Base-by-base conservation (phyloP, 2,888 invertebrate genomes). In the Drosophila neonasuta region DNA sequence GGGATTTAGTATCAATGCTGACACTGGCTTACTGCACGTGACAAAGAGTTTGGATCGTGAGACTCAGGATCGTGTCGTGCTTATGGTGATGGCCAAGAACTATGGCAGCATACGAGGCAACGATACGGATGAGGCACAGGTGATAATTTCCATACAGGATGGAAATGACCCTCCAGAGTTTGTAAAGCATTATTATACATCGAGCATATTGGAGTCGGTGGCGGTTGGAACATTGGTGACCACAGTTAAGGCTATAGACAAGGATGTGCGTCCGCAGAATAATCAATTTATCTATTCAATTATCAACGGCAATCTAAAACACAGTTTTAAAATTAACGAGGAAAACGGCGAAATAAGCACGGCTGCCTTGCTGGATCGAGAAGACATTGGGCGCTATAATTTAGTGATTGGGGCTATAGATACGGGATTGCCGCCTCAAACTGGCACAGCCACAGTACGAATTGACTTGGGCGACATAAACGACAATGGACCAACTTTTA, bases 81-180 rank as follows among this genome's bases (percentile, higher is more conserved):
- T 98, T 9, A 97, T 97, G 0, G 97, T 98, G 0, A 93, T 98
- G 92, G 98, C 98, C 0, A 99, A 99, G 91, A 99, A 99, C 89
- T 94, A 95, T 52, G 98, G 98, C 11, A 96, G 97, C 15, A 97
- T 99, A 77, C 93, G 95, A 41, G 98, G 98, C 3, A 97, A 98
- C 89, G 98, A 98, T 87, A 98, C 97, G 0, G 98, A 97, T 88
- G 97, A 97, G 91, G 98, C 98, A 3, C 97, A 97, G 91, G 96
- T 99, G 0, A 96, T 97, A 50, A 95, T 99, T 70, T 95, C 96
- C 0, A 96, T 99, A 71, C 97, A 97, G 91, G 98, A 98, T 90
- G 98, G 98, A 17, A 98, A 98, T 89, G 98, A 98, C 92, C 97
- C 98, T 0, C 98, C 98, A 0, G 96, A 97, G 89, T 99, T 99